Conservation (phyloP, 2,113 vertebrate species). For the Daboia siamensis region DNA sequence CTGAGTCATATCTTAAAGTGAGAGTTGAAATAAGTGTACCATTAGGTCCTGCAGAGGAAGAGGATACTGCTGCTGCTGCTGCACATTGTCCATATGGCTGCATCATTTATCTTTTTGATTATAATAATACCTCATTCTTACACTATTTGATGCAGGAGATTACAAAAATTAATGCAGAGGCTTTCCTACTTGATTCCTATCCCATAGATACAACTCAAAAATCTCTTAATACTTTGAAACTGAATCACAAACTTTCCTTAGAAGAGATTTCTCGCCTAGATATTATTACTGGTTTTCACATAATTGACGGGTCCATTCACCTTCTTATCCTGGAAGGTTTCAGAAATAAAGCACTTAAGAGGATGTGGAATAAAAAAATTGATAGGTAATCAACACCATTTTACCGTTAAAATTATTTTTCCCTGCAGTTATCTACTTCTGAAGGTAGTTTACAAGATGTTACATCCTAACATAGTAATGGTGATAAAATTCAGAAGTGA, state of each 20-base stretch:
- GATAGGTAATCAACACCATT: slow-evolving; percentile 37
- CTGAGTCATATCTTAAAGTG: slow-evolving; percentile 76
- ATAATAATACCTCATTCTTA: slow-evolving; percentile 52
- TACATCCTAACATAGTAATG: neutral
- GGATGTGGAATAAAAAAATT: slow-evolving; percentile 71
- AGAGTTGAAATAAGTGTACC: slow-evolving; percentile 72
- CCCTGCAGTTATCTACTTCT: neutral
- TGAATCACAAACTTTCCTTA: slow-evolving; percentile 48
- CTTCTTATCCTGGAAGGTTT: slow-evolving; percentile 83
- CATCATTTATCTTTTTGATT: slow-evolving; percentile 73
- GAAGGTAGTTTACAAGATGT: neutral
- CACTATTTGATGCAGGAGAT: slow-evolving; percentile 68
- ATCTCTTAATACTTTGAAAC: slow-evolving; percentile 60
- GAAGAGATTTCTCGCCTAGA: slow-evolving; percentile 65
- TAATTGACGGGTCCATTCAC: slow-evolving; percentile 73
- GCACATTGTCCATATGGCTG: slow-evolving; percentile 63
- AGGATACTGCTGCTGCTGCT: neutral
- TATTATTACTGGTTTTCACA: slow-evolving; percentile 80
- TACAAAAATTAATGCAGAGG: slow-evolving; percentile 68
- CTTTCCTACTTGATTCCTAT: slow-evolving; percentile 62
- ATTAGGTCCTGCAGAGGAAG: neutral
- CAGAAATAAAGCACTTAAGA: slow-evolving; percentile 70
- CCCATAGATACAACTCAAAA: slow-evolving; percentile 38
- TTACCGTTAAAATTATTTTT: slow-evolving; percentile 2
- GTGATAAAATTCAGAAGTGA: neutral